These are phyloP conservation scores for Cepaea nemoralis DNA, from an alignment of 1,140 invertebrate species.

Conservation along the genomic window DNA sequence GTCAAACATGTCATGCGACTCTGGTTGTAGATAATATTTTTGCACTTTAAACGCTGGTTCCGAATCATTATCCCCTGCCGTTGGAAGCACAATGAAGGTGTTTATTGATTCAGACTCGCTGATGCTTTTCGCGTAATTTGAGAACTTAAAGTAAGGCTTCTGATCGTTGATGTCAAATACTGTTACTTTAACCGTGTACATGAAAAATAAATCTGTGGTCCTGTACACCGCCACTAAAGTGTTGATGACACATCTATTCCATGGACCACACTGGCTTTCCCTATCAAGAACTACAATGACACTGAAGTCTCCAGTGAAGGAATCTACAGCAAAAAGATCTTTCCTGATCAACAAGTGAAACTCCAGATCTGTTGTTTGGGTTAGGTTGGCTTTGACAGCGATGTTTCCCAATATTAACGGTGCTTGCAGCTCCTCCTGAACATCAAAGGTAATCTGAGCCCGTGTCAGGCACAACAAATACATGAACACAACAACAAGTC, in stretches of 20 bases:
- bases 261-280: conserved; percentile 46
- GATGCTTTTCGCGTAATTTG: conserved; percentile 41
- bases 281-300: conserved; percentile 45
- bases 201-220: conserved; percentile 44
- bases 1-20: conserved; percentile 38
- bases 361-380: conserved; percentile 5
- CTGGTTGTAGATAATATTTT: conserved; percentile 47
- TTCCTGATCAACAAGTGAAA: conserved; percentile 23
- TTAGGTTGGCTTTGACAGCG: conserved; percentile 15
- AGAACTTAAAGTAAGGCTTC: conserved; percentile 80
- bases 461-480: background rate
- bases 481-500: background rate
- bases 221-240: conserved; percentile 44
- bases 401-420: conserved; percentile 41
- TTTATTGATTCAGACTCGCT: conserved; percentile 70
- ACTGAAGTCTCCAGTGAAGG: conserved; percentile 43
- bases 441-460: conserved; percentile 25
- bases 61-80: conserved; percentile 53
- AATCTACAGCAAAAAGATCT: conserved; percentile 46
- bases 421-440: conserved; percentile 34
- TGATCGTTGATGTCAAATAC: conserved; percentile 90
- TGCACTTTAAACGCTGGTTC: conserved; percentile 75
- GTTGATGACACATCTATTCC: conserved; percentile 38
- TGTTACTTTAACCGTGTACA: conserved; percentile 45
- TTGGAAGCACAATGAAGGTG: conserved; percentile 79